Conservation (phyloP, 2,888 invertebrate genomes). For the Amphipyra tragopoginis region DNA sequence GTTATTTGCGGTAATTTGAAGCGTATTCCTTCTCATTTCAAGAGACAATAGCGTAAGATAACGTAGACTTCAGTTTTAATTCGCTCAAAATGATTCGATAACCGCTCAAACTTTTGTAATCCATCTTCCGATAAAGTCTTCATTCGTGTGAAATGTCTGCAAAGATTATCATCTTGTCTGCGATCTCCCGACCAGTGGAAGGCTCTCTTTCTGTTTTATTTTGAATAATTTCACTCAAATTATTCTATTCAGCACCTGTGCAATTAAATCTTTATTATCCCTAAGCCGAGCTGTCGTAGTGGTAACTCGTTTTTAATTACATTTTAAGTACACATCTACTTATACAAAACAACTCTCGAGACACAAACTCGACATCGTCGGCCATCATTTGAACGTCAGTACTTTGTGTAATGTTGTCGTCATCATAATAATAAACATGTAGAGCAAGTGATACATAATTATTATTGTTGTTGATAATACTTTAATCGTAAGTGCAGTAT, state of each 20-base stretch:
- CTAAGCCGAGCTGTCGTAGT: conserved; percentile 66
- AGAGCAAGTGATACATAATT: conserved; percentile 51
- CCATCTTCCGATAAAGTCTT: conserved; percentile 51
- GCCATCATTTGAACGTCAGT: conserved; percentile 64
- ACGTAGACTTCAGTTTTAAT: conserved; percentile 28
- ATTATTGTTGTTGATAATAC: conserved; percentile 52
- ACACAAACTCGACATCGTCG: conserved; percentile 62
- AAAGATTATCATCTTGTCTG: conserved; percentile 41
- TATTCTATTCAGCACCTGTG: conserved; percentile 69
- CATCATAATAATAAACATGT: conserved; percentile 67
- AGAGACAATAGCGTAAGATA: conserved; percentile 9
- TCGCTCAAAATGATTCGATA: conserved; percentile 33
- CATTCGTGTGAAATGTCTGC: conserved; percentile 46
- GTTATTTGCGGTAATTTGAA: background rate
- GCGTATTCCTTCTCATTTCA: conserved; percentile 4
- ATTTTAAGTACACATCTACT: conserved; percentile 76
- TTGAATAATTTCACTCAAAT: conserved; percentile 67
- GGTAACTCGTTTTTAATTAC: conserved; percentile 83
- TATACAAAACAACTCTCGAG: conserved; percentile 65
- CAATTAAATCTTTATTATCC: conserved; percentile 80
- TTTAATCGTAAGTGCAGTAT: conserved; percentile 21
- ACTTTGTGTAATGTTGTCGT: conserved; percentile 48
- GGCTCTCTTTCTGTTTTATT: conserved; percentile 60
- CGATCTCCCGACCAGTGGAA: conserved; percentile 45
- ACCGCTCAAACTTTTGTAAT: conserved; percentile 50